These are phyloP conservation scores for Drosophila phalerata DNA, from an alignment of 2,888 invertebrate genomes.

Conservation along the genomic window DNA sequence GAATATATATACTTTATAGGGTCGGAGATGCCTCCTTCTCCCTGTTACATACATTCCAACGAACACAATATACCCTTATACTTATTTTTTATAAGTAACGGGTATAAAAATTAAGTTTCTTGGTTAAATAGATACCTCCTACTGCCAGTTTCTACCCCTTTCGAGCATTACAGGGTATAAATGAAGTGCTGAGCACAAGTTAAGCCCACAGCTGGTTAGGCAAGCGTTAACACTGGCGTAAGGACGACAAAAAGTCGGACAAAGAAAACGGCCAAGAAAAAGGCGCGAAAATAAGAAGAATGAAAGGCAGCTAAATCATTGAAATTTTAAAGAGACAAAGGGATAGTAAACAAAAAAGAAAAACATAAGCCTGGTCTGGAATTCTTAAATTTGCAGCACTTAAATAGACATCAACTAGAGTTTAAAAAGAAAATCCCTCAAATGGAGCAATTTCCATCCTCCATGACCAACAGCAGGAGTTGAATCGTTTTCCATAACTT, in stretches of 20 bases:
- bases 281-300: conserved; percentile 18
- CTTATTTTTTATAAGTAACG: no score
- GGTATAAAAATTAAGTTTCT: no score
- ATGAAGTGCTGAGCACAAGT: conserved; percentile 14
- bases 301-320: background rate
- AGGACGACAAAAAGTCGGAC: conserved; percentile 8
- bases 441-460: conserved; percentile 3
- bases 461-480: background rate
- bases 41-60: no score
- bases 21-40: no score
- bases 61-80: no score
- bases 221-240: conserved; percentile 46
- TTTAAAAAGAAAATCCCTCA: background rate
- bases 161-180: conserved; percentile 28
- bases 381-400: conserved; percentile 6
- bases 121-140: background rate
- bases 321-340: conserved; percentile 8
- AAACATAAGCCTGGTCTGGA: background rate
- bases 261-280: conserved; percentile 26
- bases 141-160: no score
- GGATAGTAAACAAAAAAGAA: background rate
- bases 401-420: conserved; percentile 7
- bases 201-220: conserved; percentile 18
- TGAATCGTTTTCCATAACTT: conserved; percentile 24
- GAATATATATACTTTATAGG: no score